A percentile compares a stretch with the other conserved stretches of the same genome.
Conservation (phyloP, 2,888 invertebrate species). For the Melipona beecheii region DNA sequence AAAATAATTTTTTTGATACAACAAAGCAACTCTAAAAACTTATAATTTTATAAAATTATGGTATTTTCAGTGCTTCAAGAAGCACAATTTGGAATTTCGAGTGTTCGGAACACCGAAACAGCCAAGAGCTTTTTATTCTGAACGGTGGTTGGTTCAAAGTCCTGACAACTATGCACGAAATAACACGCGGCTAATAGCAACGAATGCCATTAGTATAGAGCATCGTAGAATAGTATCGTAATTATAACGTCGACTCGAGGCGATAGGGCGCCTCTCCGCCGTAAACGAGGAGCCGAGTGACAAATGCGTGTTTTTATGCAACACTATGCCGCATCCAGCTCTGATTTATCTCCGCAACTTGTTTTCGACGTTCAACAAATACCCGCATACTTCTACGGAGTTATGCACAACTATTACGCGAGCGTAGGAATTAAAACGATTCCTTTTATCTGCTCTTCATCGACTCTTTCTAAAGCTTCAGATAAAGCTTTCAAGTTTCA, state of each 20-base stretch:
- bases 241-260: constrained; percentile 22
- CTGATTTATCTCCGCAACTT: constrained; percentile 28
- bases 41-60: no score
- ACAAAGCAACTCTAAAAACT: no score
- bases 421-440: neutral
- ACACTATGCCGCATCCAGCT: constrained; percentile 26
- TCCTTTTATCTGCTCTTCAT: neutral
- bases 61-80: no score
- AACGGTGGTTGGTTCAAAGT: neutral
- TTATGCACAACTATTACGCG: constrained; percentile 10
- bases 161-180: neutral
- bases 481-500: no score
- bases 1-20: no score
- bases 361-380: constrained; percentile 22
- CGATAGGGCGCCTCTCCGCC: no score
- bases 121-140: neutral
- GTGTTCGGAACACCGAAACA: neutral
- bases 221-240: neutral
- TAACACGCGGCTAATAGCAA: neutral
- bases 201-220: neutral
- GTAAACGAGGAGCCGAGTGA: constrained; percentile 6
- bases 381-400: neutral
- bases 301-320: constrained; percentile 29
- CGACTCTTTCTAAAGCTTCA: neutral
- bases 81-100: neutral